phyloP scores from a whole-genome alignment of 2,888 invertebrate genomes.

The Noctua pronuba region DNA sequence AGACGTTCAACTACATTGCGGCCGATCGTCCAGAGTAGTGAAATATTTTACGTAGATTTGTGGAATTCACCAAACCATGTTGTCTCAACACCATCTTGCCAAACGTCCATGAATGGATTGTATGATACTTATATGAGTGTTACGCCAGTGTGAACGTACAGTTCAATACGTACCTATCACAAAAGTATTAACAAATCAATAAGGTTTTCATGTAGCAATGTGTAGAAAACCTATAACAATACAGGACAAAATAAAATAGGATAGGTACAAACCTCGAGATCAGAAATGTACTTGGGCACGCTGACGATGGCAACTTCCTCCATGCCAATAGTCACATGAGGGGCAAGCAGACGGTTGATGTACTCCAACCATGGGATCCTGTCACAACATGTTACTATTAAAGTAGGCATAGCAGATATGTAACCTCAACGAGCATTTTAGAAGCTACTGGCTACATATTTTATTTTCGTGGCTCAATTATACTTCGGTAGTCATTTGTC shows the following conservation, averaged over 20 bases:
- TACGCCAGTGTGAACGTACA: neutral
- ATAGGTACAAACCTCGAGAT: conserved; percentile 90
- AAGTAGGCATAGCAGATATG: neutral
- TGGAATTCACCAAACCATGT: too few species aligned
- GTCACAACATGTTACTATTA: conserved; percentile 8
- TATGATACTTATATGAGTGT: neutral
- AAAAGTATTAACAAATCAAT: neutral
- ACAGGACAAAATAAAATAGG: neutral
- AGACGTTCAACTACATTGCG: neutral
- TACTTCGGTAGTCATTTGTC: neutral
- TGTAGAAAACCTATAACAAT: neutral
- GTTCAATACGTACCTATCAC: neutral
- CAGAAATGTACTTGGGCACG: conserved; percentile 94
- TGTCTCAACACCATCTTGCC: too few species aligned
- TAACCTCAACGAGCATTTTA: neutral
- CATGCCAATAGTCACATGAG: conserved; percentile 90
- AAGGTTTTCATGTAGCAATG: neutral
- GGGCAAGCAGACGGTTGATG: conserved; percentile 94
- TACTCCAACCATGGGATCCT: conserved; percentile 95
- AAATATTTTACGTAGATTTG: too few species aligned
- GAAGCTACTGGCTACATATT: neutral
- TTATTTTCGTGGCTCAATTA: neutral
- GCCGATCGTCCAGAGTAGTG: neutral
- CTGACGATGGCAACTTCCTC: conserved; percentile 96
- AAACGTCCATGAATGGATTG: too few species aligned